Percentiles rank a stretch among this genome's conserved stretches.
phyloP scores from a whole-genome alignment of 2,888 invertebrate species.

The Sericinus montela region DNA sequence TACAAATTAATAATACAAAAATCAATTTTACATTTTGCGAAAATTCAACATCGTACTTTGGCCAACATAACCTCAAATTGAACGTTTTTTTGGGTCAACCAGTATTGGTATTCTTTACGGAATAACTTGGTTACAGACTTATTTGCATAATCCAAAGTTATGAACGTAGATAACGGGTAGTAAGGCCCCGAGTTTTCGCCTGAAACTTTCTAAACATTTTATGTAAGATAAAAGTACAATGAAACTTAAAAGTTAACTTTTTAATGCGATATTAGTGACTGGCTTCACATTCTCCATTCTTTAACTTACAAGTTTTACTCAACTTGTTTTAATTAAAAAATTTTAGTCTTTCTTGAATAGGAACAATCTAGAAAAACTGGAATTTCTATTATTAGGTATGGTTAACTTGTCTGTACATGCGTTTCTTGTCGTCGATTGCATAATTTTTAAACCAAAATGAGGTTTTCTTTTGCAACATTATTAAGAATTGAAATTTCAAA shows the following conservation, averaged over 20 bases:
- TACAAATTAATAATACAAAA: constrained; percentile 25
- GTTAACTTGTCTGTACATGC: constrained; percentile 1
- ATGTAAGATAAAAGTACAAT: too few species aligned
- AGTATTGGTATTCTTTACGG: constrained; percentile 48
- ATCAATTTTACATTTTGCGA: constrained; percentile 24
- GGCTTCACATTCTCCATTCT: too few species aligned
- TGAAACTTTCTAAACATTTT: background rate
- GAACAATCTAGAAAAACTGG: constrained; percentile 12
- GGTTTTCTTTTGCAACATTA: too few species aligned
- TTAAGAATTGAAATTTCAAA: too few species aligned
- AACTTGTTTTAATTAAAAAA: too few species aligned
- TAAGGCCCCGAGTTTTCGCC: background rate
- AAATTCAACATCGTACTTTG: constrained; percentile 30
- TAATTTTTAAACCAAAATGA: constrained; percentile 1
- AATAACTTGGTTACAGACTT: background rate
- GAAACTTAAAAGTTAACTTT: too few species aligned
- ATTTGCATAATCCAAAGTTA: constrained; percentile 9
- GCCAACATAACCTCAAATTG: constrained; percentile 26
- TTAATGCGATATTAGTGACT: too few species aligned
- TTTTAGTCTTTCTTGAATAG: background rate
- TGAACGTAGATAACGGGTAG: background rate
- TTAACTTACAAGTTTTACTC: too few species aligned
- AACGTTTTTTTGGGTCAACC: constrained; percentile 64
- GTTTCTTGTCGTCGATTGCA: background rate
- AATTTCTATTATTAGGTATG: constrained; percentile 12